These are phyloP conservation scores for Melanophora roralis DNA, from an alignment of 2,888 invertebrate species.

Conservation along the genomic window DNA sequence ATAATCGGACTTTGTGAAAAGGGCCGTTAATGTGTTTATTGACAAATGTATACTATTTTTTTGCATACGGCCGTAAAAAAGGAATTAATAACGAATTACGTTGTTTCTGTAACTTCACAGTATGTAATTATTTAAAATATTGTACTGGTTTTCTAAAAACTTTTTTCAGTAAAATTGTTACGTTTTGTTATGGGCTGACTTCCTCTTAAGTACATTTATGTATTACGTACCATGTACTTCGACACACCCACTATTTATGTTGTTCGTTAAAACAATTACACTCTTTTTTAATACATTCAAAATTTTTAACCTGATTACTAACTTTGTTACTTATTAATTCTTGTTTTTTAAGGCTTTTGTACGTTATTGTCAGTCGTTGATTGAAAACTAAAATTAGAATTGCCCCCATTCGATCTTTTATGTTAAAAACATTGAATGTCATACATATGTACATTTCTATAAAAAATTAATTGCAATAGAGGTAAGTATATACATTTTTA, in stretches of 20 bases:
- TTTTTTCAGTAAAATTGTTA: too few relatives aligned
- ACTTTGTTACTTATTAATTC: conserved; percentile 2
- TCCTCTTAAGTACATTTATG: not conserved
- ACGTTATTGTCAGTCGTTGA: conserved; percentile 64
- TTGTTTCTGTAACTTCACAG: too few relatives aligned
- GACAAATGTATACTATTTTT: too few relatives aligned
- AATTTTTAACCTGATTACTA: conserved; percentile 1
- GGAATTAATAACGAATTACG: too few relatives aligned
- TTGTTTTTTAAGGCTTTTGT: not conserved
- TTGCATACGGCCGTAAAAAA: too few relatives aligned
- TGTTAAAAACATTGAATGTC: conserved; percentile 74
- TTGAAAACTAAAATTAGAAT: conserved; percentile 75
- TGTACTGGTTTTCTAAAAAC: too few relatives aligned
- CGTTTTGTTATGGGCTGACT: too few relatives aligned
- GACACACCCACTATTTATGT: conserved; percentile 32
- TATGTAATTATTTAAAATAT: too few relatives aligned
- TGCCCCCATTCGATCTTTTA: conserved; percentile 75
- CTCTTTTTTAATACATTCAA: not conserved
- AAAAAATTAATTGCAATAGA: conserved; percentile 28
- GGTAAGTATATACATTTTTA: not conserved
- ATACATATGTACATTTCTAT: conserved; percentile 63
- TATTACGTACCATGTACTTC: not conserved
- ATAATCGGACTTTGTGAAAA: too few relatives aligned
- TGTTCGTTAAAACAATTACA: conserved; percentile 19
- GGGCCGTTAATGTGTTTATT: too few relatives aligned